Evolutionary conservation across 2,113 vertebrate species (phyloP).

Genomic region (Ceratotherium simum): DNA sequence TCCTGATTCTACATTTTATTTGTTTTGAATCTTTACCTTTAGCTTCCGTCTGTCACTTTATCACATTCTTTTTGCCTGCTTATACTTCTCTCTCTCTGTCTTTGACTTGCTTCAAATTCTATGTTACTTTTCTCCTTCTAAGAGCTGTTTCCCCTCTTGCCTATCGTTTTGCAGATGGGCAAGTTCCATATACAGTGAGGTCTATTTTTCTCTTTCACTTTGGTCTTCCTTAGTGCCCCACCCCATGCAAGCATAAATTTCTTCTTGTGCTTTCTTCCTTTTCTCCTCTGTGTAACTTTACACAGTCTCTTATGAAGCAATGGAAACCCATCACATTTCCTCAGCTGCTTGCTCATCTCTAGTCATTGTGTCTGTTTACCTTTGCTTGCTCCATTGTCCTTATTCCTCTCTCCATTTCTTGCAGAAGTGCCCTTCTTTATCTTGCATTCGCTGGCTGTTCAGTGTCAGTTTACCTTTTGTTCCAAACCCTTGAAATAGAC

Average conservation of each 20-base stretch:
- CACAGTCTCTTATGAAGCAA: neutral
- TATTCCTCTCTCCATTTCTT: slow-evolving; percentile 9
- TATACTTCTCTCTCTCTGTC: neutral
- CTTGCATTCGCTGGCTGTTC: neutral
- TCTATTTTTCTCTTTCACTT: neutral
- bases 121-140: neutral
- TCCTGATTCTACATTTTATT: neutral
- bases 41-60: neutral
- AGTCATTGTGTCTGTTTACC: neutral
- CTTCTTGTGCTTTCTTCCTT: neutral
- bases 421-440: neutral
- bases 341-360: neutral
- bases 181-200: neutral
- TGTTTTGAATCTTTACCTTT: slow-evolving; percentile 7
- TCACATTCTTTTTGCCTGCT: neutral
- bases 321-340: neutral
- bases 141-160: neutral
- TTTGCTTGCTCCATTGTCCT: neutral
- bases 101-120: slow-evolving; percentile 15
- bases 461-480: slow-evolving; percentile 7
- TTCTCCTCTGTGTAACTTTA: slow-evolving; percentile 22
- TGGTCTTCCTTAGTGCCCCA: neutral
- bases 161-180: neutral
- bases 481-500: neutral
- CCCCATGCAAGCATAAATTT: neutral